Conservation (phyloP, 1,140 invertebrate genomes). For the Brachionus sp. region DNA sequence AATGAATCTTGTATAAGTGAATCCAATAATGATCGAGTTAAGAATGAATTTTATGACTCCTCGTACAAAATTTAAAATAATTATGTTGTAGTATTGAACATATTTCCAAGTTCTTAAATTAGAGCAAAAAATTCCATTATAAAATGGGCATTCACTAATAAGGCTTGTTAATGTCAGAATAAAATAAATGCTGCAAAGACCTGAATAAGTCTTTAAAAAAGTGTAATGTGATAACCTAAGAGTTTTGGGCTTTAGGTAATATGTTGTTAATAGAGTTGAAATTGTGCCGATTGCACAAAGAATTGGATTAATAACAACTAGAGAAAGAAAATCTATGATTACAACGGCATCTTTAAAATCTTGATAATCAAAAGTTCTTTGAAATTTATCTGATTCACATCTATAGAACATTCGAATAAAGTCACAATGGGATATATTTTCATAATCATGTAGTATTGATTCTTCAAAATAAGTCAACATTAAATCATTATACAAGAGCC, state of each 20-base stretch:
- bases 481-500: neutral
- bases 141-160: too few relatives aligned
- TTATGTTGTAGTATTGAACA: too few relatives aligned
- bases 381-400: neutral
- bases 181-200: too few relatives aligned
- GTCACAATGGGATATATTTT: neutral
- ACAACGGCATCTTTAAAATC: neutral
- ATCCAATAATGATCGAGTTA: neutral
- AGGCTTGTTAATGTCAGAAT: too few relatives aligned
- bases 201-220: neutral
- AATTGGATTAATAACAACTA: neutral
- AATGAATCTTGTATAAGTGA: neutral
- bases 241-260: neutral
- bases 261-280: neutral
- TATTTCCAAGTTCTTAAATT: too few relatives aligned
- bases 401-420: neutral
- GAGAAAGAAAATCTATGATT: neutral
- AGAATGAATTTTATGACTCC: neutral
- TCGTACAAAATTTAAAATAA: too few relatives aligned
- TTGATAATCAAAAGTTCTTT: neutral
- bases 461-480: neutral
- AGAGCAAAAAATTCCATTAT: too few relatives aligned
- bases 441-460: neutral
- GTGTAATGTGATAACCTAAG: neutral
- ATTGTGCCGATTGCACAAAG: neutral